Base-by-base conservation (phyloP, 2,113 vertebrate species). In the Aspidoscelis tigris region DNA sequence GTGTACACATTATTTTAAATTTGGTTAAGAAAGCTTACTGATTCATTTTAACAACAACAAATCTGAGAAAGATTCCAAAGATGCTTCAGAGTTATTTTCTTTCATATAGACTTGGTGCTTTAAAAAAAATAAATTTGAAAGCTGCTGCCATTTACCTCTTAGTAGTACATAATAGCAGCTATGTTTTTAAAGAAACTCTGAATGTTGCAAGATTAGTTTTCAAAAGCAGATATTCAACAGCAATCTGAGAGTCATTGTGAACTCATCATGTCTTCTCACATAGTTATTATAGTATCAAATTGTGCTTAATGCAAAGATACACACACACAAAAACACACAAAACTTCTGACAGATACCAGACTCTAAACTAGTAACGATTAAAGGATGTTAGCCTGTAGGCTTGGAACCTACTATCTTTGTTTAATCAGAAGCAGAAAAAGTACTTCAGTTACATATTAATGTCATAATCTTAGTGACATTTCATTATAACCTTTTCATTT, bases 391-490 rank as follows among this genome's bases (percentile, higher is more conserved):
- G 85, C 66, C 43, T 89, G 18, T 81, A 83, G 0, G 0, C 82
- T 85, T 92, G 70, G 84, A 90, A 88, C 55, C 47, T 87, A 21
- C 84, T 92, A 69, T 21, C 55, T 89, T 90, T 90, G 70, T 89
- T 91, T 88, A 91, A 86, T 91, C 65, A 89, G 78, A 91, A 92
- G 81, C 26, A 73, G 43, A 41, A 39, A 74, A 61, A 84, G 44
- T 88, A 12, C 16, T 86, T 71, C 86, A 75, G 83, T 86, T 65
- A 55, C 73, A 61, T 82, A 1, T 11, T 79, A 87, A 16, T 91
- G 33, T 86, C 64, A 22, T 70, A n/a, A 78, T 65, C 77, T 75
- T 74, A 78, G 4, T 90, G 80, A 86, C 50, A 89, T 87, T 89
- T 88, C 1, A 6, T 18, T 78, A 10, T 85, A 61, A 9, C 43